Percentiles rank a stretch among this genome's conserved stretches.
phyloP scores from a whole-genome alignment of 2,113 vertebrate genomes.

The Crotalus tigris region DNA sequence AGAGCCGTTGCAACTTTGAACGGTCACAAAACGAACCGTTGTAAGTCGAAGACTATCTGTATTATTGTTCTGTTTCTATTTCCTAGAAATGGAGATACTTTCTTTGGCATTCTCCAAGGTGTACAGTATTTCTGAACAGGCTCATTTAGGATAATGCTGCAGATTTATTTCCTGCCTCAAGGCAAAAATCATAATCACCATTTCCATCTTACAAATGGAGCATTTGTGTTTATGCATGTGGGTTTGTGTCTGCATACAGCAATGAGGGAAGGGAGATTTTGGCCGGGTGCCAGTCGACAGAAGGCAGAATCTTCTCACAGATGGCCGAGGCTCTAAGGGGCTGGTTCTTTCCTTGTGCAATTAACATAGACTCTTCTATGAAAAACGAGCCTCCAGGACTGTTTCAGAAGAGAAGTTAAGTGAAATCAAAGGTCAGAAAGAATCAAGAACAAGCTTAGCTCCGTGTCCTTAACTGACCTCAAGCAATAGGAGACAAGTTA shows the following conservation, averaged over 20 bases:
- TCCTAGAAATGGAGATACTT: background rate
- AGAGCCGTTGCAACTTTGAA: background rate
- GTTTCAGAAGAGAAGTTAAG: background rate
- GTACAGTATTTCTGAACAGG: background rate
- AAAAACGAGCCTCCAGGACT: background rate
- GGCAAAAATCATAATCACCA: background rate
- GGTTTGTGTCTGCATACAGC: background rate
- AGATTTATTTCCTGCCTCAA: background rate
- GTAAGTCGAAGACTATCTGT: background rate
- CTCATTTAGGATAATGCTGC: background rate
- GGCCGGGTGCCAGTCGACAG: background rate
- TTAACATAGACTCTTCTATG: background rate
- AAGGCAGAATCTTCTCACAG: background rate
- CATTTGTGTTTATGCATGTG: background rate
- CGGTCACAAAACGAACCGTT: background rate
- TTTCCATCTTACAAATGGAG: background rate
- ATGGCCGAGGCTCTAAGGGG: background rate
- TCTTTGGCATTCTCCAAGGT: background rate
- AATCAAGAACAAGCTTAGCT: background rate
- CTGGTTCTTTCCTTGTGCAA: background rate
- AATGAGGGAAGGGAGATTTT: background rate
- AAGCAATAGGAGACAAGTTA: background rate
- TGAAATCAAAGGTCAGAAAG: background rate
- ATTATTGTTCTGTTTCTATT: background rate
- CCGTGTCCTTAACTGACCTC: background rate